Evolutionary conservation across 2,797 vertebrate species (phyloP), one percentile per base, ranked within the genome.

Genomic region (Cyclopterus lumpus): DNA sequence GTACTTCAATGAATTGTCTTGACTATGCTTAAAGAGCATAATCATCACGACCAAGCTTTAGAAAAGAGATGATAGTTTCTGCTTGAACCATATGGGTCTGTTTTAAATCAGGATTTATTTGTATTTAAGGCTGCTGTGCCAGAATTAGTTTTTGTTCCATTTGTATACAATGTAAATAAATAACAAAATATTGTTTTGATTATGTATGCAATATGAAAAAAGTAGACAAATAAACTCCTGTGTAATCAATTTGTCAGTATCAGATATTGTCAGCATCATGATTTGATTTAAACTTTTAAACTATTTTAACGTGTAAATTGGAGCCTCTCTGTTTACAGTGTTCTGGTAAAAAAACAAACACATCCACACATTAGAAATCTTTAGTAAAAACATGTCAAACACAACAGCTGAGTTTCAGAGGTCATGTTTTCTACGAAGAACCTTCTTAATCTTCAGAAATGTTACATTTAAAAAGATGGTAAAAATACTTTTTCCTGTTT

Each of bases 121-220:
- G 4, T 26, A 55, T 28, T 54, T 28, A 26, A 61, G 46, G 36
- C 57, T 22, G 14, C 24, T 58, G 38, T 61, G 22, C 10, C 6
- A 53, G 4, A 36, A 46, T 32, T 63, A 34, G 4, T 69, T 64
- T 49, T 42, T 54, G 24, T 54, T 24, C 9, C n/a, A 24, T 55
- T 16, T 55, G 12, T n/a, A 15, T 68, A 12, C 70, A 68, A 71
- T 59, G 30, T 68, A 28, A 71, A 73, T 30, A 36, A 71, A 65
- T 24, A 70, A 48, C 0, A 36, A 70, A 46, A 0, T 34, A 34
- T 16, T 10, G 7, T 4, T n/a, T 67, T 49, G 36, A 30, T 67
- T 46, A 54, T 12, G 2, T 2, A 10, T 67, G 3, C 6, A 53
- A n/a, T 1, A 30, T 34, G 1, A 51, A 68, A 68, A 30, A 58